Percentiles rank a stretch among this genome's conserved stretches.
Conservation (phyloP, 2,888 invertebrate species). For the Criorhina ranunculi region DNA sequence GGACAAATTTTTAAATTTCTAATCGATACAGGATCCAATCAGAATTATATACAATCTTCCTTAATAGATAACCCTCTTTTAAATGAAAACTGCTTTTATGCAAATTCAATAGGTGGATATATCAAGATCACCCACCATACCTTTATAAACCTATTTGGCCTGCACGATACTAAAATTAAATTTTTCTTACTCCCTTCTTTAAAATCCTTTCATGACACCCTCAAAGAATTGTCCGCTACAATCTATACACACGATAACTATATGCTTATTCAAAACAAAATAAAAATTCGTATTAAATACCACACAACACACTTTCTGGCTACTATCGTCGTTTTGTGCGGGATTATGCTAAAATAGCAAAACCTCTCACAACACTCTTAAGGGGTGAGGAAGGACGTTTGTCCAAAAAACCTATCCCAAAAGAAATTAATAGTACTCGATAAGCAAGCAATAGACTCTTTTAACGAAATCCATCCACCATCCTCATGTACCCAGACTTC, state of each 20-base stretch:
- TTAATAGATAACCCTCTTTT: not conserved
- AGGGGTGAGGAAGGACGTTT: too few species aligned
- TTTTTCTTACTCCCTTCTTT: conserved; percentile 53
- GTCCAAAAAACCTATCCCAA: too few species aligned
- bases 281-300: not conserved
- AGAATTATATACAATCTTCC: not conserved
- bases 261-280: conserved; percentile 36
- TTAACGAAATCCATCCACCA: too few species aligned
- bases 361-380: too few species aligned
- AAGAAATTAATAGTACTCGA: too few species aligned
- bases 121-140: not conserved
- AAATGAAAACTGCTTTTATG: not conserved
- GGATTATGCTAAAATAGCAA: too few species aligned
- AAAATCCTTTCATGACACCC: conserved; percentile 50
- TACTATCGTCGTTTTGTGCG: too few species aligned
- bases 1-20: conserved; percentile 1
- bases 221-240: conserved; percentile 39
- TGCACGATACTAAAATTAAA: conserved; percentile 21
- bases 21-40: not conserved
- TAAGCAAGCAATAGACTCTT: too few species aligned
- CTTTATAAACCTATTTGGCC: conserved; percentile 69
- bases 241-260: conserved; percentile 32
- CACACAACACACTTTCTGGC: too few species aligned
- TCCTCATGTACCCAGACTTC: too few species aligned
- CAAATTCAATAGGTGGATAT: not conserved